Conservation (phyloP, 2,797 vertebrate species). For the Pagetopsis macropterus region DNA sequence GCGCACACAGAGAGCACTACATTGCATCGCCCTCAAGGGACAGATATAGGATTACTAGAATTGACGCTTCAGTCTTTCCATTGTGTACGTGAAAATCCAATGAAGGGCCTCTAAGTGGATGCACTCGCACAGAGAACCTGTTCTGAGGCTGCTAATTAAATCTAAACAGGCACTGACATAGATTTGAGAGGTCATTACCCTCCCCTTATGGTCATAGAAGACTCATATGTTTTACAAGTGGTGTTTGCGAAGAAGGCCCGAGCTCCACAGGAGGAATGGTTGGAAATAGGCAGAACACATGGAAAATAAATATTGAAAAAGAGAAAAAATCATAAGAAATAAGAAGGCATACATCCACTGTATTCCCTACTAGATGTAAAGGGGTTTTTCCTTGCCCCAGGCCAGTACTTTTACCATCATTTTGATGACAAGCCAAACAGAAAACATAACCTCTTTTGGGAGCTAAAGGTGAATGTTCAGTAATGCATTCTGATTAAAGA, state of each 20-base stretch:
- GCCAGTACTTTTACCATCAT: too few relatives aligned
- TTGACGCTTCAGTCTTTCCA: slow-evolving; percentile 79
- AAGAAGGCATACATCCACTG: too few relatives aligned
- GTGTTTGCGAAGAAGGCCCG: slow-evolving; percentile 8
- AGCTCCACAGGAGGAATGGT: not conserved
- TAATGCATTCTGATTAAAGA: not conserved
- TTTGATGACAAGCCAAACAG: too few relatives aligned
- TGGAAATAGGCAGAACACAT: not conserved
- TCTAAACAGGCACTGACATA: slow-evolving; percentile 77
- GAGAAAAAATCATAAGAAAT: not conserved
- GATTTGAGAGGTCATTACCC: slow-evolving; percentile 78
- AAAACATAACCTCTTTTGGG: not conserved
- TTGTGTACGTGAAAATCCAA: slow-evolving; percentile 81
- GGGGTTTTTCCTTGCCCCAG: too few relatives aligned
- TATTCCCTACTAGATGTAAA: too few relatives aligned
- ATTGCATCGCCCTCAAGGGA: slow-evolving; percentile 74
- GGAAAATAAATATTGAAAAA: not conserved
- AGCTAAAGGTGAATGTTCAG: not conserved
- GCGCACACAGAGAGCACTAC: slow-evolving; percentile 21
- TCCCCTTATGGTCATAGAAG: slow-evolving; percentile 59
- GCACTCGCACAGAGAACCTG: slow-evolving; percentile 74
- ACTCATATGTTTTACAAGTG: slow-evolving; percentile 43
- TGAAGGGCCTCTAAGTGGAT: slow-evolving; percentile 81
- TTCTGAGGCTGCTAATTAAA: slow-evolving; percentile 82
- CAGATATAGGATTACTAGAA: slow-evolving; percentile 84